Percentiles rank a stretch among this genome's conserved stretches.
Conservation (phyloP, 2,888 invertebrate genomes). For the Tipula lateralis region DNA sequence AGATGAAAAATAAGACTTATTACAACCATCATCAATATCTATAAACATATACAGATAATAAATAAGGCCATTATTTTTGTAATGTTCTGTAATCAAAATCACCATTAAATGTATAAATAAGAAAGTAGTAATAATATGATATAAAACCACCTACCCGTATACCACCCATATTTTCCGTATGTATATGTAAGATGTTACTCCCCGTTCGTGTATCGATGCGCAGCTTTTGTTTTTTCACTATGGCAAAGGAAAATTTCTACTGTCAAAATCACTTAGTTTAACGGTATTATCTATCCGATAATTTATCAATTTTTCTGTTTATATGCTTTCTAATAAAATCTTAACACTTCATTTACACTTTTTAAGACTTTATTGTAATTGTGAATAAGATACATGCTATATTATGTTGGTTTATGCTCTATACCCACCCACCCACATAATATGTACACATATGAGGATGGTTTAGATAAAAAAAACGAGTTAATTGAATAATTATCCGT, state of each 20-base stretch:
- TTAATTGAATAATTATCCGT: background rate
- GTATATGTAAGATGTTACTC: background rate
- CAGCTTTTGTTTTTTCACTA: background rate
- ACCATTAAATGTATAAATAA: background rate
- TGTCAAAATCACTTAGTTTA: background rate
- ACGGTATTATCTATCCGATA: background rate
- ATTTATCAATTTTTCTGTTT: background rate
- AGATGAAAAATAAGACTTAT: background rate
- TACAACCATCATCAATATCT: too few species aligned
- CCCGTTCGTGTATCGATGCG: background rate
- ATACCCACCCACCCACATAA: too few species aligned
- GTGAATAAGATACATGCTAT: background rate
- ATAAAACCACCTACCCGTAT: background rate
- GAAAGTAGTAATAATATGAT: background rate
- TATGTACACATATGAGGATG: too few species aligned
- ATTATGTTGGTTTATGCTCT: too few species aligned
- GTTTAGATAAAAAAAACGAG: background rate
- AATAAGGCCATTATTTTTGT: background rate
- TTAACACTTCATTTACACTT: background rate
- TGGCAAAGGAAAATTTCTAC: background rate
- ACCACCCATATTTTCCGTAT: background rate
- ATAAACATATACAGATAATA: background rate
- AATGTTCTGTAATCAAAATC: background rate
- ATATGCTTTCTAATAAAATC: background rate
- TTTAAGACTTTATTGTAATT: background rate